phyloP scores from a whole-genome alignment of 2,797 vertebrate genomes.

The Amblyopsis hoosieri region DNA sequence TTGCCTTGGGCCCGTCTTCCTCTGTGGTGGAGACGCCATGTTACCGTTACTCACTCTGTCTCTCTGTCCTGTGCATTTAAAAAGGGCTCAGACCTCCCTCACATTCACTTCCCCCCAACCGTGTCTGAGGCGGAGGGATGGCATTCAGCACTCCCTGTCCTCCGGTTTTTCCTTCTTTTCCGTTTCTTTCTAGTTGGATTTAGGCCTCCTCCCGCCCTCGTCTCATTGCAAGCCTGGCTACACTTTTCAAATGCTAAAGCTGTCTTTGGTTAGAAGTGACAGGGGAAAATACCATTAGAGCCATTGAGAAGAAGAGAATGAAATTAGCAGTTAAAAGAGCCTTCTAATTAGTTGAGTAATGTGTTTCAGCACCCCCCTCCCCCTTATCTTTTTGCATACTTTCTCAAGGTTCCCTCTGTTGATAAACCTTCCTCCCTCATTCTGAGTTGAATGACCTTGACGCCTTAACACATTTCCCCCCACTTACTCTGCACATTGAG shows the following conservation, averaged over 20 bases:
- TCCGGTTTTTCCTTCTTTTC: slow-evolving; percentile 50
- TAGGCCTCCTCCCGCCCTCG: slow-evolving; percentile 69
- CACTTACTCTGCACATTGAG: slow-evolving; percentile 27
- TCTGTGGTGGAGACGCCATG: slow-evolving; percentile 63
- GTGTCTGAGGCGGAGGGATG: slow-evolving; percentile 67
- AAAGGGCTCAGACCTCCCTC: slow-evolving; percentile 68
- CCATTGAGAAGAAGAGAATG: slow-evolving; percentile 70
- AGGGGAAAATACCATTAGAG: slow-evolving; percentile 69
- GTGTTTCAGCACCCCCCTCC: slow-evolving; percentile 51
- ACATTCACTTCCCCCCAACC: slow-evolving; percentile 66
- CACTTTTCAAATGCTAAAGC: slow-evolving; percentile 83
- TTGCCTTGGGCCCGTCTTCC: slow-evolving; percentile 63
- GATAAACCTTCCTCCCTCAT: slow-evolving; percentile 11
- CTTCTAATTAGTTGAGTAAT: slow-evolving; percentile 82
- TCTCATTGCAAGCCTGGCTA: slow-evolving; percentile 67
- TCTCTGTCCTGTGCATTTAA: slow-evolving; percentile 71
- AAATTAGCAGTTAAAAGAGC: slow-evolving; percentile 81
- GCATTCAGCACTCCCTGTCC: slow-evolving; percentile 71
- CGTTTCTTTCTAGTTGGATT: slow-evolving; percentile 53
- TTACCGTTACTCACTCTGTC: slow-evolving; percentile 41
- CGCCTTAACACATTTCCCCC: slow-evolving; percentile 11
- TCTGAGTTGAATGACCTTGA: background rate
- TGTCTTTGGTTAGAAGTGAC: slow-evolving; percentile 69
- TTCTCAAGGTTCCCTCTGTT: slow-evolving; percentile 36
- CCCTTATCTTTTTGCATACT: slow-evolving; percentile 30